Evolutionary conservation across 2,888 invertebrate genomes (phyloP), one percentile per base, ranked within the genome.

Genomic region (Oeneis ivallda): DNA sequence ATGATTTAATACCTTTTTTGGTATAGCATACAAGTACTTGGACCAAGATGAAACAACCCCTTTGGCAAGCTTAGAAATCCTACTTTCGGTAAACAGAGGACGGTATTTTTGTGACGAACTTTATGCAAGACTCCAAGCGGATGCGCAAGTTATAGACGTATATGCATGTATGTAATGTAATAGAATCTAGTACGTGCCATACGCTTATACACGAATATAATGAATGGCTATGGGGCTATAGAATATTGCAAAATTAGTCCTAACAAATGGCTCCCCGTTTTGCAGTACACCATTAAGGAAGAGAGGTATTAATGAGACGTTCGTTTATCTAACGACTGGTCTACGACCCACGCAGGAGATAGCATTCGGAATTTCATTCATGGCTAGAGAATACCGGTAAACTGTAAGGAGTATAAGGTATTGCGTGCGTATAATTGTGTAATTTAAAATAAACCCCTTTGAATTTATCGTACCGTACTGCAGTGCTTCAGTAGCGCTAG

Each of bases 231-330:
- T 49, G 54, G 15, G 45, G 66, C 11, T 54, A 64, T 62, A 49
- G 62, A 65, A 66, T 72, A 72, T 70, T 68, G 68, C 70, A 49
- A 70, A 73, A 73, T 74, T 72, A 72, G 68, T 67, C 70, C 52
- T 64, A 70, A 64, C 69, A 67, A 71, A 74, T 74, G 67, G 65
- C 60, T 66, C 54, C 70, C 69, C 65, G 70, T 75, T 69, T 64
- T 65, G 49, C 64, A 64, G 45, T 62, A 72, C 72, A 73, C 77
- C 76, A 79, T 81, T 80, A 79, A 74, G 74, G 71, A 75, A 76
- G 73, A 70, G 71, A 70, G 73, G 73, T 76, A 79, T 80, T 76
- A 79, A 80, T 79, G 75, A 74, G 67, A 70, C 73, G 71, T 75
- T 70, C 71, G 72, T 76, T 76, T 77, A 79, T 78, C 76, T 76